Evolutionary conservation across 2,888 invertebrate genomes (phyloP), one percentile per base, ranked within the genome.

Genomic region (Agrotis segetum): DNA sequence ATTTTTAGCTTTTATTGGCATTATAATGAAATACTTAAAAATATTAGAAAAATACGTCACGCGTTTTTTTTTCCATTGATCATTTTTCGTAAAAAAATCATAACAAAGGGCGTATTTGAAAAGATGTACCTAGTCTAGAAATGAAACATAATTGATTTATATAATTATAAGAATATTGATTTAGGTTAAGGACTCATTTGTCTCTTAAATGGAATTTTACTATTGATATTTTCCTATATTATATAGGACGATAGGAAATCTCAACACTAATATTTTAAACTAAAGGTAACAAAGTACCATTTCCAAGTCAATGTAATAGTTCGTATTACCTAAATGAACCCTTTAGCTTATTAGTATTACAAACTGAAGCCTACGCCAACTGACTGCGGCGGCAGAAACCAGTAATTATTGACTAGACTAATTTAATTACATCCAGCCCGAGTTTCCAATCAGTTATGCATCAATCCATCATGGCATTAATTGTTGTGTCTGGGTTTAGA

Each of bases 331-430:
- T 55, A 47, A 50, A 53, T 68, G 9, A 60, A 63, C 47, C 17
- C 17, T 53, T 50, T 46, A 40, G 21, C 34, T 62, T 49, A 74
- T 60, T 46, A 69, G 60, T 49, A 46, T 46, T 66, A 21, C 52
- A n/a, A 49, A 63, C 53, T 73, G 40, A 61, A 44, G 17, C 52
- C 34, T 55, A 50, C 24, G 34, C 1, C 44, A 63, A 24, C 52
- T 14, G n/a, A 40, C 44, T 61, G 56, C 34, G 50, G 49, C 7
- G 56, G 55, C 21, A 29, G 59, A 58, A 56, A 46, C 67, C n/a
- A 59, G 61, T 67, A 63, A 72, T 79, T 77, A 79, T 67, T 72
- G 67, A 77, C 65, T 65, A 55, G 62, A 56, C 47, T 81, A 77
- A 79, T 77, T 59, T 65, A 72, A 81, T 79, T 77, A 81, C 64